Evolutionary conservation across 2,113 vertebrate species (phyloP).

Genomic region (Carassius carassius): DNA sequence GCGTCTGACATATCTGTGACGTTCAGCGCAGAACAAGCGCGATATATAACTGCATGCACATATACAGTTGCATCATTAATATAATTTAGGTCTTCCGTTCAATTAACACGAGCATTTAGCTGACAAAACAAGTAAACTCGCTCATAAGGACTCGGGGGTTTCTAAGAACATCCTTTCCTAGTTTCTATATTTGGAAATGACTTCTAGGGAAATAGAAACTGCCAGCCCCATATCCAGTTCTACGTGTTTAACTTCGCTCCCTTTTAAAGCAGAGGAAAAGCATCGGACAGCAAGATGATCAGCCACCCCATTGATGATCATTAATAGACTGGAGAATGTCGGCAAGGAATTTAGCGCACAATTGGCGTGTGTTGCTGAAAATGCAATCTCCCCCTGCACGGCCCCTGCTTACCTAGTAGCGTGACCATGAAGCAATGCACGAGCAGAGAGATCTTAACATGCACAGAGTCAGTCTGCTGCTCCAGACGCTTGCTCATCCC

Average conservation of each 20-base stretch:
- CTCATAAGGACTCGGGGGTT: slow-evolving; percentile 75
- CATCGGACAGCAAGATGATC: background rate
- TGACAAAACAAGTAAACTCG: background rate
- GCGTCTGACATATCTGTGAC: background rate
- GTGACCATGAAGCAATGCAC: slow-evolving; percentile 74
- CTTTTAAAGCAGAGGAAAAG: slow-evolving; percentile 52
- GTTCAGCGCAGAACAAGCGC: background rate
- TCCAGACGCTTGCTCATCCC: slow-evolving; percentile 39
- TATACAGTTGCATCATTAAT: background rate
- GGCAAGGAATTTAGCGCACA: background rate
- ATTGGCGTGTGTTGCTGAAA: slow-evolving; percentile 42
- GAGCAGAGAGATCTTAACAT: slow-evolving; percentile 68
- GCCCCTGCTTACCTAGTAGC: slow-evolving; percentile 72
- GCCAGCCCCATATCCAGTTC: slow-evolving; percentile 53
- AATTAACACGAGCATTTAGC: background rate
- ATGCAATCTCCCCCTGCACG: slow-evolving; percentile 59
- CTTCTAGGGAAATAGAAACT: slow-evolving; percentile 78
- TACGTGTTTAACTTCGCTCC: slow-evolving; percentile 51
- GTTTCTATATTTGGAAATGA: slow-evolving; percentile 81
- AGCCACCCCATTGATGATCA: background rate
- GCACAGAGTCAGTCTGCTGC: slow-evolving; percentile 78
- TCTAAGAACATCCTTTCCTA: slow-evolving; percentile 80
- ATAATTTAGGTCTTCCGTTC: background rate
- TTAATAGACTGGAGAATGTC: slow-evolving; percentile 14
- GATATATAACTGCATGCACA: background rate